Evolutionary conservation across 1,140 invertebrate species (phyloP).

Genomic region (Temnothorax curvispinosus): DNA sequence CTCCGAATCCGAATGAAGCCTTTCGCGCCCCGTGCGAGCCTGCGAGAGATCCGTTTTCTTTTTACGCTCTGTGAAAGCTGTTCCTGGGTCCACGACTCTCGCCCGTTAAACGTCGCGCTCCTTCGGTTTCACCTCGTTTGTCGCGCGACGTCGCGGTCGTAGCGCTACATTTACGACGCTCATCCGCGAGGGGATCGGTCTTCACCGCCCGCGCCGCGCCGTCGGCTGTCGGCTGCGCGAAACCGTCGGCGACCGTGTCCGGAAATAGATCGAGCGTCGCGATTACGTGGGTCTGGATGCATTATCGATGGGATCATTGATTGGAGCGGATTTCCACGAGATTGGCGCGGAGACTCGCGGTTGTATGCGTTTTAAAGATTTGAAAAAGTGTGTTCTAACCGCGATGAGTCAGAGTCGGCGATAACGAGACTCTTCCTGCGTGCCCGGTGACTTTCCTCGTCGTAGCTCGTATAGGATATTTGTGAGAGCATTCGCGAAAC

Average conservation of each 20-base stretch:
- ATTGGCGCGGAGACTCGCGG: neutral
- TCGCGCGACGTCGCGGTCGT: neutral
- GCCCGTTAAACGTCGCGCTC: neutral
- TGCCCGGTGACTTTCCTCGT: slow-evolving; percentile 50
- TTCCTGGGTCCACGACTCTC: neutral
- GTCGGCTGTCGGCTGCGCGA: neutral
- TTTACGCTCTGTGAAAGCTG: neutral
- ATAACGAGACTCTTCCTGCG: slow-evolving; percentile 71
- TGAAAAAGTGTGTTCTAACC: neutral
- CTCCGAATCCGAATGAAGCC: too few species aligned
- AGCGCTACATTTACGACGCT: too few species aligned
- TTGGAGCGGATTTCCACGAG: neutral
- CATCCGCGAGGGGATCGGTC: too few species aligned
- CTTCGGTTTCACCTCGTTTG: slow-evolving; percentile 14
- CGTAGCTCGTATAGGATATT: neutral
- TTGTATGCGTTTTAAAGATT: neutral
- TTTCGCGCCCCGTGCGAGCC: too few species aligned
- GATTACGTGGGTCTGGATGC: slow-evolving; percentile 35
- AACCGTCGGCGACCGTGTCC: slow-evolving; percentile 2
- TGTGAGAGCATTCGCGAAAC: too few species aligned
- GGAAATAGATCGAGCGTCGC: slow-evolving; percentile 47
- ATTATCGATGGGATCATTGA: slow-evolving; percentile 52
- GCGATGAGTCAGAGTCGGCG: slow-evolving; percentile 62
- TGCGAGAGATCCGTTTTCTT: too few species aligned
- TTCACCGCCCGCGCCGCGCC: too few species aligned